phyloP scores from a whole-genome alignment of 2,888 invertebrate species.

The Mesorhabditis spiculigera region DNA sequence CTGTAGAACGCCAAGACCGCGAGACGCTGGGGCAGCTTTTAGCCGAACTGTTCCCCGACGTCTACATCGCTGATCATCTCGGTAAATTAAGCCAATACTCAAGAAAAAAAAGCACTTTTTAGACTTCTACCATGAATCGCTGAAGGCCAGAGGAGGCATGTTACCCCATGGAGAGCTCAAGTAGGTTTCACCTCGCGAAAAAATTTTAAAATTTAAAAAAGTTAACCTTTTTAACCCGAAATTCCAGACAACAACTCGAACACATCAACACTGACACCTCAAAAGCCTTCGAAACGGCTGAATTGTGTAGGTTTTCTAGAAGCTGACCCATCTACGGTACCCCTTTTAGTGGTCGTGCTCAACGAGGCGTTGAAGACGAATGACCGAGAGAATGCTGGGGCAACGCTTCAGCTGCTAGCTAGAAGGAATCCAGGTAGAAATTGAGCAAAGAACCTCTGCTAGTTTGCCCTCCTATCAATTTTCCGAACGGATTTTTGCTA shows the following conservation, averaged over 20 bases:
- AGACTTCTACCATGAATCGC: too few species aligned
- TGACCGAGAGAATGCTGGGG: slow-evolving; percentile 1
- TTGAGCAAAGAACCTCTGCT: too few species aligned
- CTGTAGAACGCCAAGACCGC: neutral
- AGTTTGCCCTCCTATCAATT: neutral
- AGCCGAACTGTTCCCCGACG: neutral
- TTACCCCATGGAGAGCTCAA: too few species aligned
- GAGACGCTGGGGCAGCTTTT: neutral
- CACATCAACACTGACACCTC: neutral
- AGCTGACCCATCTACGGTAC: neutral
- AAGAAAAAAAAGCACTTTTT: too few species aligned
- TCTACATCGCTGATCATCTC: neutral
- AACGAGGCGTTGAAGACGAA: neutral
- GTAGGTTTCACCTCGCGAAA: too few species aligned
- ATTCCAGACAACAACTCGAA: too few species aligned
- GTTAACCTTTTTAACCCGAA: too few species aligned
- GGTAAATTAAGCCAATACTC: neutral
- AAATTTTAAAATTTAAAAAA: too few species aligned
- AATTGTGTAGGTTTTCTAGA: neutral
- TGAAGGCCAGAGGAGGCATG: too few species aligned
- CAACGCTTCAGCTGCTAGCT: neutral
- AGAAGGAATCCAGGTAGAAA: neutral
- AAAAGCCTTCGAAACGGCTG: neutral
- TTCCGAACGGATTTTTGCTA: neutral
- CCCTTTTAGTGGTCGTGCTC: neutral